These are phyloP conservation scores for Chymomyza caudatula DNA, from an alignment of 2,888 invertebrate species.

Conservation along the genomic window DNA sequence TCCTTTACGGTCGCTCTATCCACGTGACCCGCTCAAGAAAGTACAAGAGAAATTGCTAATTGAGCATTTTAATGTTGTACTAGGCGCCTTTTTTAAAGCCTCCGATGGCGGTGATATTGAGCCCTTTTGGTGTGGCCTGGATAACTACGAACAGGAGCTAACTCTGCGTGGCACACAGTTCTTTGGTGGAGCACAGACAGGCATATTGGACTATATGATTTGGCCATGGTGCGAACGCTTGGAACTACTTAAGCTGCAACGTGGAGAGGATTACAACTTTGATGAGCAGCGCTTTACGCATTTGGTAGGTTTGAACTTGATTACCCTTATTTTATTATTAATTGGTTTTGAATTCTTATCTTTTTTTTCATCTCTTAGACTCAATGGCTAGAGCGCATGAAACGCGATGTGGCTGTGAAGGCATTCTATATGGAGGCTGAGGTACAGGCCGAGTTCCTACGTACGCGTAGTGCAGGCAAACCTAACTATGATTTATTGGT, in stretches of 20 bases:
- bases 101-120: conserved; percentile 69
- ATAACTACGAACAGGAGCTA: conserved; percentile 84
- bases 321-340: neutral
- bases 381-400: conserved; percentile 86
- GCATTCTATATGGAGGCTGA: conserved; percentile 84
- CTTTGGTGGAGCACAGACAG: conserved; percentile 85
- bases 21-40: conserved; percentile 79
- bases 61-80: conserved; percentile 73
- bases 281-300: conserved; percentile 54
- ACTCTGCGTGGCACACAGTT: conserved; percentile 82
- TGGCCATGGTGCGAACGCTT: conserved; percentile 89
- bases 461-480: conserved; percentile 83
- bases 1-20: conserved; percentile 82
- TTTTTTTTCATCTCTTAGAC: conserved; percentile 77
- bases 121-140: conserved; percentile 79
- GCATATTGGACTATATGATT: conserved; percentile 89
- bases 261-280: conserved; percentile 80
- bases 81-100: conserved; percentile 72
- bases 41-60: conserved; percentile 77
- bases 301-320: conserved; percentile 37
- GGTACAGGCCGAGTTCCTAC: conserved; percentile 86
- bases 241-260: conserved; percentile 81
- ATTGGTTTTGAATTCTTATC: too few species aligned
- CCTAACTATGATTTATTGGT: conserved; percentile 79
- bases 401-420: conserved; percentile 85